phyloP scores from a whole-genome alignment of 2,888 invertebrate species.

The Idaea straminata region DNA sequence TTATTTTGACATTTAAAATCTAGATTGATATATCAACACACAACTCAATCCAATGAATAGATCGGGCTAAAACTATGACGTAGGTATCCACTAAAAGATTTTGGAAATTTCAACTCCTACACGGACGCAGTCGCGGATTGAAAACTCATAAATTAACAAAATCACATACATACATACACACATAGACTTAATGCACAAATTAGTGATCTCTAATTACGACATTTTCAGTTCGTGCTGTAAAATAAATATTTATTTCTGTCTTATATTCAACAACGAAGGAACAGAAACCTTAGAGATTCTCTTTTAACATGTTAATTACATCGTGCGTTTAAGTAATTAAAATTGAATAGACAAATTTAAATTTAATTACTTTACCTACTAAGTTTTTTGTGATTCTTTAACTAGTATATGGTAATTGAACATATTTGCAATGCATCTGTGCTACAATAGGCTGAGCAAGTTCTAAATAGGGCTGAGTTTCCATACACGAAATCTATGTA shows the following conservation, averaged over 20 bases:
- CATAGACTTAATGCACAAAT: too few species aligned
- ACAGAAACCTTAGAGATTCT: not conserved
- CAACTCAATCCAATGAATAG: too few species aligned
- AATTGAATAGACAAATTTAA: slow-evolving; percentile 5
- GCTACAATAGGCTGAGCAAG: slow-evolving; percentile 43
- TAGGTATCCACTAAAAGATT: too few species aligned
- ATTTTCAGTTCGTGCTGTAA: too few species aligned
- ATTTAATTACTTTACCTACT: slow-evolving; percentile 7
- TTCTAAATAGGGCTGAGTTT: slow-evolving; percentile 37
- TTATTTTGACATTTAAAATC: too few species aligned
- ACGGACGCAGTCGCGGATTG: too few species aligned
- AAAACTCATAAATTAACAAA: too few species aligned
- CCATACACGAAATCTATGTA: slow-evolving; percentile 34
- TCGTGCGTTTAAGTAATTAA: slow-evolving; percentile 1
- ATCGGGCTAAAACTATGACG: too few species aligned
- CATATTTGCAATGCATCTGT: slow-evolving; percentile 53
- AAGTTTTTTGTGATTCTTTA: slow-evolving; percentile 4
- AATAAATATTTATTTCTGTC: slow-evolving; percentile 3
- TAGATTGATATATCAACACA: too few species aligned
- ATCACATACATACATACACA: too few species aligned
- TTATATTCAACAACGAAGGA: not conserved
- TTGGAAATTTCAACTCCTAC: too few species aligned
- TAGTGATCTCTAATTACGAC: too few species aligned
- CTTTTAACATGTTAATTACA: slow-evolving; percentile 6
- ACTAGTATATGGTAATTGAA: slow-evolving; percentile 27